Evolutionary conservation across 1,140 invertebrate species (phyloP), one percentile per base, ranked within the genome.

Genomic region (Apis florea): DNA sequence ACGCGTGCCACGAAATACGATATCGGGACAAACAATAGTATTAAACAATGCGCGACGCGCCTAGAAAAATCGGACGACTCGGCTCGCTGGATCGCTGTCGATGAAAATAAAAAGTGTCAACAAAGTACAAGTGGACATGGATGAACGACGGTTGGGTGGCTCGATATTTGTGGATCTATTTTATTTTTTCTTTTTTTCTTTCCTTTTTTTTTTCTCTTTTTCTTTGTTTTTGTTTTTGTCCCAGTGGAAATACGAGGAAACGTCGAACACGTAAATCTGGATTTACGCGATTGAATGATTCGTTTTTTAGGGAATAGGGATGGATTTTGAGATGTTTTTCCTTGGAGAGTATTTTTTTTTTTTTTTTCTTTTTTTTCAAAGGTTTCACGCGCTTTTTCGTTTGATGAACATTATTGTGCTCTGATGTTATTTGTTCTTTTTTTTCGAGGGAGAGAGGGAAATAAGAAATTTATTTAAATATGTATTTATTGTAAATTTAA

Each of bases 71-170:
- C 70, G 59, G n/a, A 47, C 40, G 47, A 73, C 40, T 49, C 70
- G 56, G 26, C 54, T 40, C 49, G 26, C 53, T n/a, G 70, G n/a
- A 21, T 26, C 2, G 31, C 6, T 70, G 58, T 73, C 70, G 59
- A 79, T 79, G 64, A 79, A 79, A 64, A 79, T 79, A 73, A 79
- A 79, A 73, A 64, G 51, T 79, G 78, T 64, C 53, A 73, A 73
- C 78, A 64, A 79, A 79, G 71, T 64, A 53, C 68, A 79, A 79
- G 77, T 72, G 68, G 26, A 79, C 58, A 40, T 0, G 12, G 24
- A 13, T 2, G 21, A 5, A 8, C 26, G 19, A 19, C 15, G 1
- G 13, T 5, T n/a, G n/a, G 58, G 21, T 26, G 19, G 31, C 31
- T 9, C 3, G 15, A 17, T 49, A 11, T 70, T 40, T 58, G 68